These are phyloP conservation scores for Chorisops tibialis DNA, from an alignment of 2,888 invertebrate genomes.

Conservation along the genomic window DNA sequence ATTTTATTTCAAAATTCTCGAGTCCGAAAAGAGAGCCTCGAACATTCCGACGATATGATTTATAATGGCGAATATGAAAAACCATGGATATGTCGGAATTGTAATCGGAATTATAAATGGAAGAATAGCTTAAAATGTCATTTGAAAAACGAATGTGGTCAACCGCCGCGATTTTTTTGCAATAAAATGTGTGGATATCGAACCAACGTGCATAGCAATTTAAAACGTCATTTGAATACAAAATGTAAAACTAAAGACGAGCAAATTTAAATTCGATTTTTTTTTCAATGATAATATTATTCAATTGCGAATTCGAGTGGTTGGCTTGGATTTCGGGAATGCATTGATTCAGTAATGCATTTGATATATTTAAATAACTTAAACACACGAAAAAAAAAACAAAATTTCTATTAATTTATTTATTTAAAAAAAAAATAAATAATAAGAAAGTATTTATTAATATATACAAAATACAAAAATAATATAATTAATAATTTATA, in stretches of 20 bases:
- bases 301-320: background rate
- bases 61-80: slow-evolving; percentile 52
- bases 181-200: slow-evolving; percentile 53
- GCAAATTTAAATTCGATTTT: slow-evolving; percentile 5
- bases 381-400: background rate
- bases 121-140: slow-evolving; percentile 71
- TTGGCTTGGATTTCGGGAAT: slow-evolving; percentile 2
- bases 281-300: too few species aligned
- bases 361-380: too few species aligned
- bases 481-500: too few species aligned
- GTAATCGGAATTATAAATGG: slow-evolving; percentile 71
- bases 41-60: slow-evolving; percentile 52
- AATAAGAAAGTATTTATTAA: too few species aligned
- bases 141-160: slow-evolving; percentile 64
- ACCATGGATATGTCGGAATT: slow-evolving; percentile 61
- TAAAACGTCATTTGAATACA: slow-evolving; percentile 52
- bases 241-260: slow-evolving; percentile 49
- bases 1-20: slow-evolving; percentile 51
- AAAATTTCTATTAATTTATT: too few species aligned
- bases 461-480: too few species aligned
- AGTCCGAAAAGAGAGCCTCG: slow-evolving; percentile 50
- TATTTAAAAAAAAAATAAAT: too few species aligned
- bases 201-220: slow-evolving; percentile 52
- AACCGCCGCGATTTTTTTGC: slow-evolving; percentile 55
- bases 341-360: too few species aligned